Base-by-base conservation (phyloP, 2,888 invertebrate genomes). In the Petrolisthes manimaculis region DNA sequence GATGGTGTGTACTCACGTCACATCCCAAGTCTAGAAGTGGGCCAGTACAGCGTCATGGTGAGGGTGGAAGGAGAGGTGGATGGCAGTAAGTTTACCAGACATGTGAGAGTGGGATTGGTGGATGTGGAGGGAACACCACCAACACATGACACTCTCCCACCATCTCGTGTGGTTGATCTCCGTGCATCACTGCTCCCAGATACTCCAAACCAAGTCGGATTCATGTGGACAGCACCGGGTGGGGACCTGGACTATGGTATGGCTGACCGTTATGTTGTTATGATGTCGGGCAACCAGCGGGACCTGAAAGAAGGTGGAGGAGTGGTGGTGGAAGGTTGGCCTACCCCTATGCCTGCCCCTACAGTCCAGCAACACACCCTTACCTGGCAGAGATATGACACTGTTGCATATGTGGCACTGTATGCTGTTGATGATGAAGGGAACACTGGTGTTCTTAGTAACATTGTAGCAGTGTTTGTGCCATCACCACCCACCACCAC, bases 1-100 rank as follows among this genome's bases (percentile, higher is more conserved):
- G 95, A 95, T 92, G 95, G 95, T 0, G 93, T 95, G 14, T 95
- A 95, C 92, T 94, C 95, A 0, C 93, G 95, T 78, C 95, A 95
- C 92, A 94, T 95, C 91, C 75, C 89, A 88, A 86, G 89, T 84
- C 77, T 86, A 9, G 74, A 55, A 5, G 84, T 91, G 9, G 91
- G 90, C 21, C 88, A 91, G 54, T 93, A 93, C 91, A 92, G 92
- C 75, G 91, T 93, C 37, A 61, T 37, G 53, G 87, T 88, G 71
- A 82, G 88, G 80, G 91, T 91, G 71, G 86, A 89, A 84, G 91
- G 90, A 61, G 80, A 86, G 71, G 18, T 90, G 21, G 89, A 86
- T 37, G 88, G 81, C 12, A 75, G 78, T 51, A 53, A 84, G 67
- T 91, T 89, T 75, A 82, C 86, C 8, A 86, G 91, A 12, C 89